Evolutionary conservation across 2,888 invertebrate genomes (phyloP), one percentile per base, ranked within the genome.

Genomic region (Belgica antarctica): DNA sequence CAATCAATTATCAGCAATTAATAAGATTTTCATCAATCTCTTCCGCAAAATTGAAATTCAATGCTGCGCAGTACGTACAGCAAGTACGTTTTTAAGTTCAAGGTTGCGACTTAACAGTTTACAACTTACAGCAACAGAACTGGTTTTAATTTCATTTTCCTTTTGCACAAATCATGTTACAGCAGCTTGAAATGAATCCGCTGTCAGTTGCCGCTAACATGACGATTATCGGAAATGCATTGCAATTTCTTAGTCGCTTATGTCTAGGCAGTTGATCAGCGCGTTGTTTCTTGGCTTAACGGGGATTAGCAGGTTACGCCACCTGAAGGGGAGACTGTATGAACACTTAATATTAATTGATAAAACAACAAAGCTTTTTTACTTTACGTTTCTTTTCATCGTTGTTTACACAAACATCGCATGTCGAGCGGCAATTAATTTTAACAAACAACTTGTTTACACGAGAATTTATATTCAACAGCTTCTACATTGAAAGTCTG

Each of bases 401-500:
- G 7, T 34, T 12, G 34, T 8, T 34, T 34, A n/a, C n/a, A n/a
- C n/a, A n/a, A n/a, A n/a, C n/a, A n/a, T n/a, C n/a, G n/a, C 34
- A 12, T 8, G 34, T 34, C 34, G 34, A 7, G 7, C 34, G 34
- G 7, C 34, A n/a, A n/a, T n/a, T n/a, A 34, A 12, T 34, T 34
- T 34, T 8, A 47, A 15, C 47, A 7, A 47, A 7, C 47, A 47
- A 62, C 4, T 12, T 10, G 31, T 47, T 28, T 52, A 34, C n/a
- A 47, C 24, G 2, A 7, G 57, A 63, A 22, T 62, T 63, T 62
- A 69, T 71, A 72, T 72, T 41, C 80, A 81, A 19, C 78, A 85
- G 85, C 77, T 7, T 81, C 82, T 70, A 83, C 82, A 74, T 76
- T 86, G 1, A 83, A 84, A 73, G 78, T 83, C 68, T 87, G 87